phyloP scores from a whole-genome alignment of 2,888 invertebrate genomes.

The Amblyteles armatorius region DNA sequence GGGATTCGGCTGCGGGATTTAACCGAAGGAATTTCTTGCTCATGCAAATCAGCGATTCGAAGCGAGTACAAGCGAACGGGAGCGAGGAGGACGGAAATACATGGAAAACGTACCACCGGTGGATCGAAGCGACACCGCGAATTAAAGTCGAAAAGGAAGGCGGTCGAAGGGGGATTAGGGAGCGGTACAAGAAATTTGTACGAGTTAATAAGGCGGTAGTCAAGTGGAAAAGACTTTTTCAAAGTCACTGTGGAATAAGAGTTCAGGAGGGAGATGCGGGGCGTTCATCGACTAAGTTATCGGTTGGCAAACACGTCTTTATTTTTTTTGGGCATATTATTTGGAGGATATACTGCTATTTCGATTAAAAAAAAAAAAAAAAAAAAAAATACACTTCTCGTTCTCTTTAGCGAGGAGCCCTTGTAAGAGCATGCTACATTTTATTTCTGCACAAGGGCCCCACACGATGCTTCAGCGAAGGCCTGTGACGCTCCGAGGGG shows the following conservation, averaged over 20 bases:
- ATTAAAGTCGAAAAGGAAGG: conserved; percentile 28
- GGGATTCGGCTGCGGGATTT: conserved; percentile 73
- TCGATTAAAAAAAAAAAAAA: background rate
- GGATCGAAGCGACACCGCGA: conserved; percentile 47
- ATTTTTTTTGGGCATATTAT: background rate
- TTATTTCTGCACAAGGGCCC: background rate
- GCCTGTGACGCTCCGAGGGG: conserved; percentile 18
- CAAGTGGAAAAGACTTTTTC: conserved; percentile 72
- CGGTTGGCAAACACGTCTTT: background rate
- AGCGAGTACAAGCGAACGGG: conserved; percentile 59
- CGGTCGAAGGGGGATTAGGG: conserved; percentile 31
- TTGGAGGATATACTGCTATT: background rate
- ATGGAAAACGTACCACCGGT: conserved; percentile 29
- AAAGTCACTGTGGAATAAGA: conserved; percentile 77
- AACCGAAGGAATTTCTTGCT: conserved; percentile 80
- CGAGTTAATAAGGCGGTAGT: conserved; percentile 79
- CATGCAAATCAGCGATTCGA: conserved; percentile 81
- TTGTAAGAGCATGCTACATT: background rate
- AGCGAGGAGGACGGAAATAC: conserved; percentile 29
- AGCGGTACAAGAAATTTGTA: conserved; percentile 70
- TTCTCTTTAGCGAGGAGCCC: background rate
- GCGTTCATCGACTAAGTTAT: background rate
- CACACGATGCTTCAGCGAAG: background rate
- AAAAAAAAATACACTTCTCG: background rate
- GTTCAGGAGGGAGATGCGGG: conserved; percentile 49